Base-by-base conservation (phyloP, 2,888 invertebrate genomes). In the Caenorhabditis panamensis region DNA sequence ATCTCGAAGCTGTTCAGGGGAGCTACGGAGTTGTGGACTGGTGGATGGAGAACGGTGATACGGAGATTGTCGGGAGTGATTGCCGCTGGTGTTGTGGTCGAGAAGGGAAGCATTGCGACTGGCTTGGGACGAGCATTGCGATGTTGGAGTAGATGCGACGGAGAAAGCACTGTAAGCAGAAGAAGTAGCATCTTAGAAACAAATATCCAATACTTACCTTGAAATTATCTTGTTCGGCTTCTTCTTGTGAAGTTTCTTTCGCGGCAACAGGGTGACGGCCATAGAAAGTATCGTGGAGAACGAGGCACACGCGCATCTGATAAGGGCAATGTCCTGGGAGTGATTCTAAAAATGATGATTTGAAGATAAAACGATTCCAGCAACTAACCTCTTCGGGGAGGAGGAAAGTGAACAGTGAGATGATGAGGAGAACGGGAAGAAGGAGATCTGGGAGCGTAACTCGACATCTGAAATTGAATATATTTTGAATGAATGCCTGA, bases 71-170 rank as follows among this genome's bases (percentile, higher is more conserved):
- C 47, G 58, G 18, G 68, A 47, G 13, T 24, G 51, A 13, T 11
- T 6, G 13, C 13, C 41, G 13, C 41, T 41, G 6, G 59, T 20
- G 20, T 31, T 44, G 47, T 72, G 8, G 6, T 73, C 68, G 18
- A 67, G 41, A 8, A 72, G 26, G 28, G 72, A 72, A 8, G 51
- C 64, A 22, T 77, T 68, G 3, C 79, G 73, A 41, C 80, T 72
- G 22, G 53, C 56, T 22, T 77, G 80, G 8, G 86, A 84, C 11
- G 86, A 84, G 49, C 85, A 86, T 68, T 87, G 87, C n/a, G 87
- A 87, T 0, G 62, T 62, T 0, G 86, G 87, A 37, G 88, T 88
- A 16, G 84, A 84, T 9, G 88, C 88, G 6, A 88, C 84, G 0
- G 87, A 87, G 72, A 88, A 88, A 1, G 88, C 88, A 58, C 87